Base-by-base conservation (phyloP, 1,140 invertebrate genomes). In the Plutomurus gul region DNA sequence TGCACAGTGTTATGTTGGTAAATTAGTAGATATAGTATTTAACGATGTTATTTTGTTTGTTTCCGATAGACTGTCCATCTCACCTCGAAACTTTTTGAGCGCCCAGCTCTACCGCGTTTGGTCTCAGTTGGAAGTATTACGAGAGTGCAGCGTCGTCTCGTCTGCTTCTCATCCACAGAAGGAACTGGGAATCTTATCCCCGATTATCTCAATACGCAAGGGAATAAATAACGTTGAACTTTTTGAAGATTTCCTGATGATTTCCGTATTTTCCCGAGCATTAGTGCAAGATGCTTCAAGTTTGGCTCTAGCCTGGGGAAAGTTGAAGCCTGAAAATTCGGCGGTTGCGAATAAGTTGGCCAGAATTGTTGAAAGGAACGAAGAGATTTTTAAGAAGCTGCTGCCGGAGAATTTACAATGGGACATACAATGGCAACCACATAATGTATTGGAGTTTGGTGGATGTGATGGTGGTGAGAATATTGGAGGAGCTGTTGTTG, bases 61-160 rank as follows among this genome's bases (percentile, higher is more conserved):
- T 71, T 70, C 11, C 20, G 13, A 37, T 39, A 70, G 49, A 40
- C 60, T 25, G n/a, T 33, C 76, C 4, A 16, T 56, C 13, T 39
- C 18, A 10, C 46, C 56, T 10, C 51, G 11, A 47, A 75, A 77
- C 49, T 75, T 75, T 39, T 49, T 75, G 10, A 76, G 5, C 7
- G 36, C 74, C 13, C 73, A 82, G 20, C 43, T 76, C 1, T 79
- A 76, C 36, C 39, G 81, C 11, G 47, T 79, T 46, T 82, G 77
- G 77, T 79, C 37, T n/a, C 27, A 75, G 8, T 13, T 79, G 33
- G 75, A 82, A 40, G 22, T 79, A 33, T 47, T 82, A 20, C 7
- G 72, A 25, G 18, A 36, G 18, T 43, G 22, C n/a, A 30, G 33
- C 16, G 71, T 60, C 16, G 40, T 72, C n/a, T 27, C 27, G n/a